Conservation (phyloP, 2,797 vertebrate species). For the Esox lucius region DNA sequence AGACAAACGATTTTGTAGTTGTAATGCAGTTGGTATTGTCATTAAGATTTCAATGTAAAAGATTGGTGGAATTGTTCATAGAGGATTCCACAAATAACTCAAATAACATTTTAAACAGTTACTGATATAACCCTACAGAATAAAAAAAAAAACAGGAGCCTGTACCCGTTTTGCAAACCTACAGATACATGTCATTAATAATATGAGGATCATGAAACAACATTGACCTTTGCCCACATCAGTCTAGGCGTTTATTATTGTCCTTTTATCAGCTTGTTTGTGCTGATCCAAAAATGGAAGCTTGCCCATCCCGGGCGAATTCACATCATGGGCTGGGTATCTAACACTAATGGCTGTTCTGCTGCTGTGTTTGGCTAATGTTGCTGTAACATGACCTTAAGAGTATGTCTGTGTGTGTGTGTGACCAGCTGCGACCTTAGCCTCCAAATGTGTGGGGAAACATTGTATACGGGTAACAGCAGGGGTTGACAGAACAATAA, state of each 20-base stretch:
- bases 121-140: too few species aligned
- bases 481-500: background rate
- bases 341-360: conserved; percentile 14
- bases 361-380: background rate
- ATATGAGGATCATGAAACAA: background rate
- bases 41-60: too few species aligned
- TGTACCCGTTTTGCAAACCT: too few species aligned
- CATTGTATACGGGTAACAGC: conserved; percentile 3
- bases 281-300: conserved; percentile 7
- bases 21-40: too few species aligned
- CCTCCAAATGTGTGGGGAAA: conserved; percentile 10
- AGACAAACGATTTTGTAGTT: too few species aligned
- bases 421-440: conserved; percentile 22
- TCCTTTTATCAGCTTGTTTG: background rate
- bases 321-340: conserved; percentile 9
- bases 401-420: conserved; percentile 29
- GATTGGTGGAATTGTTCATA: too few species aligned
- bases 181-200: background rate
- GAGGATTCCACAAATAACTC: too few species aligned
- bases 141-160: too few species aligned
- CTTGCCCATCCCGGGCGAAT: background rate
- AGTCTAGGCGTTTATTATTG: background rate
- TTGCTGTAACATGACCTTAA: conserved; percentile 35
- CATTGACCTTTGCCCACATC: background rate
- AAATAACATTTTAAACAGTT: too few species aligned